Evolutionary conservation across 2,113 vertebrate genomes (phyloP), one percentile per base, ranked within the genome.

Genomic region (Zosterops hypoxanthus): DNA sequence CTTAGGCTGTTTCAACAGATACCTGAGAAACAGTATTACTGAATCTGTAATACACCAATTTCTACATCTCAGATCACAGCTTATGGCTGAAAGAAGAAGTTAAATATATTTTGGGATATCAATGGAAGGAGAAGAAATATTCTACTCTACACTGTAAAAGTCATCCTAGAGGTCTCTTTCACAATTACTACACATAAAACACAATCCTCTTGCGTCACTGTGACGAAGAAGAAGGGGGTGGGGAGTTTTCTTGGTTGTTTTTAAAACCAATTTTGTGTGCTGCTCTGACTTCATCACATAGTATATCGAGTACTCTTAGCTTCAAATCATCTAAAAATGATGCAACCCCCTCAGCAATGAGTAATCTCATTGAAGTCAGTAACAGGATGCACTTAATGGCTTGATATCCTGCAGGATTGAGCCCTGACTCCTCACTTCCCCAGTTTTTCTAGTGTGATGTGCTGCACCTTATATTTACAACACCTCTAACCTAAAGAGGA

Each of bases 381-480:
- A 53, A 33, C 42, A 86, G 66, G 82, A 86, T 66, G 44, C 47
- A 57, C 25, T 47, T 79, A 56, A 80, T 31, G 36, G 63, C 44
- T 82, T 56, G 33, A 36, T 55, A 78, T 25, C 42, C 68, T 82
- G 39, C 56, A 81, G 39, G 64, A 75, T 7, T 82, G 47, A 83
- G 10, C 39, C 50, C 72, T 10, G 42, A 81, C 34, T 92, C 42
- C 73, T 85, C 70, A 65, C 20, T 90, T 90, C 14, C 52, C 17
- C 1, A 0, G 2, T 70, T 83, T 75, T 80, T 60, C 72, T 80
- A 69, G 6, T 24, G 50, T 0, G 0, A 9, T 11, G 23, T 50
- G 21, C 50, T 61, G 31, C 1, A 7, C 50, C 46, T 57, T 33
- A 1, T 39, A 55, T 39, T 91, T 89, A 70, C 50, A 81, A 5